Evolutionary conservation across 2,797 vertebrate genomes (phyloP).

Genomic region (Rhodeus uyekii): DNA sequence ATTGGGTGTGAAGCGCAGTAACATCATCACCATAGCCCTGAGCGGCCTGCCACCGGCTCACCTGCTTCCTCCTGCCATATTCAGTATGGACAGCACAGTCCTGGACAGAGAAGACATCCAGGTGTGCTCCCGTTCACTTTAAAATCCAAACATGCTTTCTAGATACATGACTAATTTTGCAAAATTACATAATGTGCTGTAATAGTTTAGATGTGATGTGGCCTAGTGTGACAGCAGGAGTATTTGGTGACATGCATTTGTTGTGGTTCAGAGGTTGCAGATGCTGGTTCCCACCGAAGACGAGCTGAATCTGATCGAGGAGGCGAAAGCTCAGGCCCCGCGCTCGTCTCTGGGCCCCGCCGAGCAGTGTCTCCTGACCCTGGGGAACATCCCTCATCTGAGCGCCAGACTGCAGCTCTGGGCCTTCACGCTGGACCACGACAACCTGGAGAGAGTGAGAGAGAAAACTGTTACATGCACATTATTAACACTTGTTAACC

Average conservation of each 20-base stretch:
- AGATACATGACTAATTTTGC: background rate
- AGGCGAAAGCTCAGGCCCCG: constrained; percentile 67
- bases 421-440: constrained; percentile 79
- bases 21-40: constrained; percentile 80
- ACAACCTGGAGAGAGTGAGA: constrained; percentile 75
- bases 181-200: too few species aligned
- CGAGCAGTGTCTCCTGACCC: constrained; percentile 74
- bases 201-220: too few species aligned
- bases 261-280: constrained; percentile 67
- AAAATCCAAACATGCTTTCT: too few species aligned
- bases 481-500: background rate
- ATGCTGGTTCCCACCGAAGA: constrained; percentile 75
- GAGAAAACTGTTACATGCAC: background rate
- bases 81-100: constrained; percentile 78
- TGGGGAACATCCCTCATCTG: constrained; percentile 73
- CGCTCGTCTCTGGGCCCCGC: constrained; percentile 67
- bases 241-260: constrained; percentile 17
- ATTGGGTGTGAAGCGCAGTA: constrained; percentile 76
- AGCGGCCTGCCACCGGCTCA: constrained; percentile 75
- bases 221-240: background rate
- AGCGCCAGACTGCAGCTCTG: constrained; percentile 75
- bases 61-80: constrained; percentile 76
- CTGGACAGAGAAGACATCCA: constrained; percentile 80
- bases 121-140: constrained; percentile 58
- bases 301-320: constrained; percentile 72